These are phyloP conservation scores for Alviniconcha marisindica DNA, from an alignment of 1,140 invertebrate species.

Conservation along the genomic window DNA sequence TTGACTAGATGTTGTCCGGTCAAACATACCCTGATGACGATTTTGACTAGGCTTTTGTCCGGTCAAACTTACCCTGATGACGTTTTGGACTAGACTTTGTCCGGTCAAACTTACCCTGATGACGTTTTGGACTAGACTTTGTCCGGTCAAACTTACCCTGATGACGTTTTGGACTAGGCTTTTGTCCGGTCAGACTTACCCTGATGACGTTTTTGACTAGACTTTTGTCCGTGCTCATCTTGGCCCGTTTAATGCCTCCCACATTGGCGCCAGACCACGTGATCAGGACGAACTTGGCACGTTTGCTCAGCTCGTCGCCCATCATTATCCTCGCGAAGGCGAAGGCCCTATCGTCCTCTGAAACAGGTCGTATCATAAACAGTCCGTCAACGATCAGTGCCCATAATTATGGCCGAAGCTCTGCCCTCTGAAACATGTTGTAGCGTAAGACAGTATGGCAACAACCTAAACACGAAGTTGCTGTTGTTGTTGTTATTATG, in stretches of 20 bases:
- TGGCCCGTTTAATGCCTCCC: conserved; percentile 85
- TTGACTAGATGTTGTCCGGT: conserved; percentile 87
- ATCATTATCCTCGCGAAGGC: conserved; percentile 82
- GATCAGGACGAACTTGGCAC: conserved; percentile 86
- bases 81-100: conserved; percentile 85
- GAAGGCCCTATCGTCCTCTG: conserved; percentile 84
- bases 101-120: too few relatives aligned
- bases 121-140: too few relatives aligned
- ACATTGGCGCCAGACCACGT: conserved; percentile 86
- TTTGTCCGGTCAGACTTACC: conserved; percentile 83
- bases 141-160: conserved; percentile 78
- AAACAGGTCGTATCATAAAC: too few relatives aligned
- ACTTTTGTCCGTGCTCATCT: conserved; percentile 87
- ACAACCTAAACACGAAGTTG: too few relatives aligned
- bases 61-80: conserved; percentile 81
- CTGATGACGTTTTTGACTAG: conserved; percentile 85
- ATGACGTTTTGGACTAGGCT: conserved; percentile 85
- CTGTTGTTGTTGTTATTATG: too few relatives aligned
- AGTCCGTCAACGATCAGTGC: too few relatives aligned
- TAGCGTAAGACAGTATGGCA: too few relatives aligned
- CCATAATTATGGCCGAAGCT: too few relatives aligned
- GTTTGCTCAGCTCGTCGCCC: conserved; percentile 88
- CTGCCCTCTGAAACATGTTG: too few relatives aligned
- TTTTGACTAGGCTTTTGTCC: too few relatives aligned
- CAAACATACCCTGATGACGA: too few relatives aligned